phyloP scores from a whole-genome alignment of 2,797 vertebrate genomes.

The Crocidura indochinensis region DNA sequence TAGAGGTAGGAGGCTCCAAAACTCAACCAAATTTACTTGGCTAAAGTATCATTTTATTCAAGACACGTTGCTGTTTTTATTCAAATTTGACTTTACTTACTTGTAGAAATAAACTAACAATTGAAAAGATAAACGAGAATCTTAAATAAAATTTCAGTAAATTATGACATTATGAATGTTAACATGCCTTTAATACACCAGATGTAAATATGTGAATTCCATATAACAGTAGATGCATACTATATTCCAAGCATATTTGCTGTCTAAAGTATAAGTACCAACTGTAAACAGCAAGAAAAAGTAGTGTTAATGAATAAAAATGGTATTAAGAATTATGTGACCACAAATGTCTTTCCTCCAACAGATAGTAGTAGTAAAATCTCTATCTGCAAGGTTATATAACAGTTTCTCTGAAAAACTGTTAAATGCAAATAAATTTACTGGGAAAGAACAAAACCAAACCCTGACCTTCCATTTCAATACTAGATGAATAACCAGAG shows the following conservation, averaged over 20 bases:
- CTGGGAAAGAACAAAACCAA: constrained; percentile 17
- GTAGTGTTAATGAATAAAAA: neutral
- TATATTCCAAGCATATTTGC: constrained; percentile 24
- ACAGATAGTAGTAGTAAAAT: neutral
- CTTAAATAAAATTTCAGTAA: constrained; percentile 58
- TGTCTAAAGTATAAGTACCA: neutral
- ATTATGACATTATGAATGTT: constrained; percentile 13
- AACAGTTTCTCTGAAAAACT: constrained; percentile 17
- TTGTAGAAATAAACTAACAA: constrained; percentile 55
- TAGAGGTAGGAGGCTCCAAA: too few species aligned
- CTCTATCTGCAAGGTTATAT: neutral
- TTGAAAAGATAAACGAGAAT: constrained; percentile 39
- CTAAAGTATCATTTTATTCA: constrained; percentile 1
- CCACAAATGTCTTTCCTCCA: too few species aligned
- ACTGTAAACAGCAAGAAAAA: neutral
- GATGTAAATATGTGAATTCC: constrained; percentile 39
- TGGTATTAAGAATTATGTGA: too few species aligned
- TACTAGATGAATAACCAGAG: neutral
- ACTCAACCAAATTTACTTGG: too few species aligned
- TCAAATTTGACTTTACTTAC: constrained; percentile 55
- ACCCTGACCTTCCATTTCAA: neutral
- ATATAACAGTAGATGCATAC: neutral
- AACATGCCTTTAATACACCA: constrained; percentile 30
- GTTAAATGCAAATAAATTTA: constrained; percentile 21
- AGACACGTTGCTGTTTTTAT: constrained; percentile 50